Evolutionary conservation across 2,113 vertebrate species (phyloP), one percentile per base, ranked within the genome.

Genomic region (Canis aureus): DNA sequence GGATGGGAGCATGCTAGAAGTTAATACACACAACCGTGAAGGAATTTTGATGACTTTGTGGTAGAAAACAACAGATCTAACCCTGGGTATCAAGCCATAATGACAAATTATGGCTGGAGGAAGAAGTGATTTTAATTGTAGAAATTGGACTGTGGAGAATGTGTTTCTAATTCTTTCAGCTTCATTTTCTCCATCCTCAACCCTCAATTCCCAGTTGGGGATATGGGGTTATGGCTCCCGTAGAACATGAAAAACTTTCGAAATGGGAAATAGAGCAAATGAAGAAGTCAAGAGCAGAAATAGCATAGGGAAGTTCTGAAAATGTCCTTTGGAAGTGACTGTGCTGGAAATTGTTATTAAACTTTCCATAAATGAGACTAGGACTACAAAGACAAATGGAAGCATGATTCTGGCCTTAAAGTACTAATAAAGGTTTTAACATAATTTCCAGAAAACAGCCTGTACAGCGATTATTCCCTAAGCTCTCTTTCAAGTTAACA

Each of bases 351-450:
- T 73, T 94, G 27, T 73, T 95, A 86, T 93, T 97, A 86, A 94
- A 79, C 6, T 83, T 97, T 3, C 23, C 29, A 64, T 85, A 85
- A 93, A 85, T 74, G 93, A 94, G 43, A 93, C 49, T 59, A 74
- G 16, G 86, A 84, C 27, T 96, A 83, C 43, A 92, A 92, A 96
- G 81, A 92, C 19, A 94, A 91, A 91, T 55, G 66, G 90, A 94
- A 97, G 83, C 22, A 71, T 19, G 17, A 78, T 43, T 91, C 55
- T 96, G 6, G 59, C 27, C 59, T 93, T 94, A 93, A 84, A 91
- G 69, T 94, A 67, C 27, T 55, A 95, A 57, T 85, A 93, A 95
- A 91, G 11, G 11, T 78, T 93, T 97, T 88, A 97, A 93, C 11
- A 23, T 91, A 91, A 88, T 95, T 94, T 97, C 53, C 20, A 85